These are phyloP conservation scores for Brachylomia viminalis DNA, from an alignment of 2,888 invertebrate species.

Conservation along the genomic window DNA sequence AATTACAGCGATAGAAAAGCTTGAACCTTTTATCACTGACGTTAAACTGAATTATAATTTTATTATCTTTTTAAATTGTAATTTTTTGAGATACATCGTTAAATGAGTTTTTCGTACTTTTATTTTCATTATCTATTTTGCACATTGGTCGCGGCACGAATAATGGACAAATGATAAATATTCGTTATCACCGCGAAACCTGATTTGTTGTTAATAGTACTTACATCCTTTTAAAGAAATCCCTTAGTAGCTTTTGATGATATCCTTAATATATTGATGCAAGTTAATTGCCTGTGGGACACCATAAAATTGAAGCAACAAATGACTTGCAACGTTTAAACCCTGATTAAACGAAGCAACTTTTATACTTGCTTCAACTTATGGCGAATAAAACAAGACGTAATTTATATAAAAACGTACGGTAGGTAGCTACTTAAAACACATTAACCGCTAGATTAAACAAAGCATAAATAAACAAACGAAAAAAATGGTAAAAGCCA, in stretches of 20 bases:
- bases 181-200: background rate
- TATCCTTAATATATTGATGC: background rate
- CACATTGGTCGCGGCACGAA: background rate
- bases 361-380: background rate
- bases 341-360: no score
- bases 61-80: conserved; percentile 20
- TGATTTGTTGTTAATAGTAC: background rate
- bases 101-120: background rate
- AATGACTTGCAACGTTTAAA: no score
- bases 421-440: no score
- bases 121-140: background rate
- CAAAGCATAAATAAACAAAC: background rate
- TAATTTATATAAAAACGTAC: no score
- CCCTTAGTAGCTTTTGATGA: background rate
- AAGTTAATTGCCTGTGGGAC: background rate
- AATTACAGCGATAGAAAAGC: conserved; percentile 54
- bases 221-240: background rate
- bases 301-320: background rate
- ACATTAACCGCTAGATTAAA: background rate
- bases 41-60: conserved; percentile 22
- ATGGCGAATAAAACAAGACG: no score
- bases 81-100: conserved; percentile 6
- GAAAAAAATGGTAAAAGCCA: background rate
- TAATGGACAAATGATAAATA: background rate
- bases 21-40: conserved; percentile 24